Percentiles rank a stretch among this genome's conserved stretches.
Evolutionary conservation across 2,113 vertebrate species (phyloP).

Genomic region (Solea senegalensis): DNA sequence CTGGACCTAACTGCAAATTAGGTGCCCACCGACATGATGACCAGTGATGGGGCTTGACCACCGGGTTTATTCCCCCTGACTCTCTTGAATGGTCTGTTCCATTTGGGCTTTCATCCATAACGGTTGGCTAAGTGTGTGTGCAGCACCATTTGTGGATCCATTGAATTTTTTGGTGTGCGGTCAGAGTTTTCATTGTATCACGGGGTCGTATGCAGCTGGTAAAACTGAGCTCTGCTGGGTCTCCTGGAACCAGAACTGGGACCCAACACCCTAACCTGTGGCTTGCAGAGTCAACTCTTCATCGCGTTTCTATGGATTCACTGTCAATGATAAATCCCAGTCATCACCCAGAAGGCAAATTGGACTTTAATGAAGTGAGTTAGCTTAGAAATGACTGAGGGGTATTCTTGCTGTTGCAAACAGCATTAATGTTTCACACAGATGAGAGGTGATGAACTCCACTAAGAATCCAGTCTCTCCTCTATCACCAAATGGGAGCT

Average conservation of each 20-base stretch:
- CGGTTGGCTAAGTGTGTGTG: conserved; percentile 17
- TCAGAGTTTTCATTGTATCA: conserved; percentile 24
- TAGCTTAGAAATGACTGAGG: conserved; percentile 42
- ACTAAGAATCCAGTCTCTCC: conserved; percentile 57
- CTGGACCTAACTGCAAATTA: conserved; percentile 70
- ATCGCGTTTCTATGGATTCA: conserved; percentile 35
- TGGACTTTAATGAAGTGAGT: conserved; percentile 66
- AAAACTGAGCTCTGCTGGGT: conserved; percentile 52
- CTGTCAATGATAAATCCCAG: conserved; percentile 52
- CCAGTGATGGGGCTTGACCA: conserved; percentile 49
- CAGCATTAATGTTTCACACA: conserved; percentile 65
- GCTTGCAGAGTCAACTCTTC: not conserved
- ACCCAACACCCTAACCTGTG: conserved; percentile 5
- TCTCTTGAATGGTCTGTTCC: conserved; percentile 40
- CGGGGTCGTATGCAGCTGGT: conserved; percentile 22
- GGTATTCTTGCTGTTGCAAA: conserved; percentile 52
- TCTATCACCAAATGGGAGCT: conserved; percentile 60
- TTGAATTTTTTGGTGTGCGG: conserved; percentile 1
- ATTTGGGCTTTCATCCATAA: conserved; percentile 38
- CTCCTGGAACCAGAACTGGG: conserved; percentile 23
- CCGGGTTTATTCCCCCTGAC: conserved; percentile 22
- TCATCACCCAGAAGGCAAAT: conserved; percentile 33
- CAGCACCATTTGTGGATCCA: not conserved
- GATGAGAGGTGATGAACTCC: conserved; percentile 60
- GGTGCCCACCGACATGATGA: conserved; percentile 70